Base-by-base conservation (phyloP, 2,888 invertebrate genomes). In the Acrobasis suavella region DNA sequence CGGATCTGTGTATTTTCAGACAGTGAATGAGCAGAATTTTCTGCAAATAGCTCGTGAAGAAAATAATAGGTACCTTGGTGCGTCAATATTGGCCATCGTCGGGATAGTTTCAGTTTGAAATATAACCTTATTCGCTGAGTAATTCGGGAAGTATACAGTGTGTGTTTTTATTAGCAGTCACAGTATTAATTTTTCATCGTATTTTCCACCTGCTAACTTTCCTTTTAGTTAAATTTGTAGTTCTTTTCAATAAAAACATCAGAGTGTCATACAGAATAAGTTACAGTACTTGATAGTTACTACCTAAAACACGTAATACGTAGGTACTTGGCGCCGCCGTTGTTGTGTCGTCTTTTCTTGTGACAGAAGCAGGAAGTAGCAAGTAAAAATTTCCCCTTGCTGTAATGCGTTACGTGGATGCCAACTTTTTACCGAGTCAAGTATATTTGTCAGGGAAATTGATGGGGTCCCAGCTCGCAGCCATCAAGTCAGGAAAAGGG, bases 341-440 rank as follows among this genome's bases (percentile, higher is more conserved):
- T 49, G 46, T 49, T 58, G 46, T 59, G 50, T 50, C 49, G 15
- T 42, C 46, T 17, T 58, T 58, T 58, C 49, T 58, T 49, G 22
- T 46, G 49, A 55, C 50, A 55, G 32, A 55, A 50, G 37, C 71
- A 71, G 73, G 70, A 74, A 73, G 67, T 61, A 69, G 64, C 59
- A 59, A 62, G 69, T 71, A 72, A 76, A 72, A 71, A 74, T 52
- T 62, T 12, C 62, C 65, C 69, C 69, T 68, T 66, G 64, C 68
- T 73, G 70, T 70, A 71, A 72, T 70, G 65, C 65, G 70, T 70
- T 70, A 69, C 70, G 67, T 66, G 62, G 68, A 71, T 72, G 72
- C 68, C 6, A 61, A 55, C 61, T 61, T 69, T 73, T 68, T 70
- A 74, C 71, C 69, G 71, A 72, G 50, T 73, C 70, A 70, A 64